Evolutionary conservation across 2,797 vertebrate species (phyloP).

Genomic region (Coranthus polyacanthus): DNA sequence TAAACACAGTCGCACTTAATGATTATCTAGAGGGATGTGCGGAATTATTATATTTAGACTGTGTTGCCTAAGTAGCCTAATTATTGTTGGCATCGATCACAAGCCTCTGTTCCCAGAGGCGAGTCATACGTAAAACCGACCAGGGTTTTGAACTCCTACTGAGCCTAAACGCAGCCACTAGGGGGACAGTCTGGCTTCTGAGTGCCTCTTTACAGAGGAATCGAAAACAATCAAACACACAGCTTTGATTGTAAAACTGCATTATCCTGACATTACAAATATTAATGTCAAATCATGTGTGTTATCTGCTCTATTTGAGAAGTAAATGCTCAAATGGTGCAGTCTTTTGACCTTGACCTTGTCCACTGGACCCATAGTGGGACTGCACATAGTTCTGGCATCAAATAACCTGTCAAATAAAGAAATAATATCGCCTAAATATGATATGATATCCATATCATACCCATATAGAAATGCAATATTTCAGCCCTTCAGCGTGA

Average conservation of each 20-base stretch:
- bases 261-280: too few species aligned
- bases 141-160: not conserved
- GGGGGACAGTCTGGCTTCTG: constrained; percentile 11
- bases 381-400: too few species aligned
- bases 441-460: too few species aligned
- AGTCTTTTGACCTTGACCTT: too few species aligned
- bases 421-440: too few species aligned
- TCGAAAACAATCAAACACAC: not conserved
- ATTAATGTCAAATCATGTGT: too few species aligned
- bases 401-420: too few species aligned
- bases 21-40: not conserved
- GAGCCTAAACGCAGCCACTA: constrained; percentile 26
- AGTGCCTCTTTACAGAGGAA: not conserved
- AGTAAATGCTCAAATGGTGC: too few species aligned
- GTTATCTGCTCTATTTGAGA: too few species aligned
- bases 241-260: not conserved
- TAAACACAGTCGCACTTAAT: not conserved
- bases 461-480: too few species aligned
- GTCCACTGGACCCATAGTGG: too few species aligned
- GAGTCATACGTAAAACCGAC: not conserved
- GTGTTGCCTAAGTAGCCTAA: not conserved
- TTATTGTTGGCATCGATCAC: not conserved
- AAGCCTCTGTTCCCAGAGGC: not conserved
- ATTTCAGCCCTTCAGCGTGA: too few species aligned
- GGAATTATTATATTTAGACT: not conserved